Percentiles rank a stretch among this genome's conserved stretches.
Evolutionary conservation across 2,888 invertebrate genomes (phyloP).

Genomic region (Erynnis tages): DNA sequence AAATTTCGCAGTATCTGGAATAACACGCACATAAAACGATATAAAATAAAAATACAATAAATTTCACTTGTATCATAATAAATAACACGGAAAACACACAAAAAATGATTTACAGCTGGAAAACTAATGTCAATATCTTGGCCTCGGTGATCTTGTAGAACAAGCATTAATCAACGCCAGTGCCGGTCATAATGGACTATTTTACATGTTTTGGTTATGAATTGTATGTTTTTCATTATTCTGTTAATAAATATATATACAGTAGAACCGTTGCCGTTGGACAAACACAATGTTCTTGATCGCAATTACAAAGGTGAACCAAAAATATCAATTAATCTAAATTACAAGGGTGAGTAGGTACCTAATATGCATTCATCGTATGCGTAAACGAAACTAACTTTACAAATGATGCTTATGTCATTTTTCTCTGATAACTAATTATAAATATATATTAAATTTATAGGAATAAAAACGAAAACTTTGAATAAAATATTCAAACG

Average conservation of each 20-base stretch:
- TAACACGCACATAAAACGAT: constrained; percentile 33
- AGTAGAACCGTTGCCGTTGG: neutral
- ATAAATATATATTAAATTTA: neutral
- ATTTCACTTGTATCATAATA: constrained; percentile 66
- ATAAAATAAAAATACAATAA: constrained; percentile 52
- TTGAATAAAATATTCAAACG: neutral
- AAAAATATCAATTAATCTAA: neutral
- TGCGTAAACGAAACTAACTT: too few relatives aligned
- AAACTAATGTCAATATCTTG: constrained; percentile 30
- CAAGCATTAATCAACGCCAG: constrained; percentile 25
- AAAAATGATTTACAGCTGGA: constrained; percentile 19
- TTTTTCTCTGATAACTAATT: too few relatives aligned
- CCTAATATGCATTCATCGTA: too few relatives aligned
- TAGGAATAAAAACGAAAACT: constrained; percentile 3
- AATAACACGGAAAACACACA: constrained; percentile 44
- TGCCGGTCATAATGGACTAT: constrained; percentile 52
- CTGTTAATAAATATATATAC: constrained; percentile 44
- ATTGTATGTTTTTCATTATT: constrained; percentile 60
- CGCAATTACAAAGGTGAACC: neutral
- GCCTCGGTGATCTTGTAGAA: constrained; percentile 42
- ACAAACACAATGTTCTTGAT: neutral
- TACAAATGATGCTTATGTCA: too few relatives aligned
- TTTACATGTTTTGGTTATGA: constrained; percentile 63
- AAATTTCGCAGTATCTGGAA: constrained; percentile 55
- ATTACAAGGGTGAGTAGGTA: neutral